Conservation (phyloP, 2,113 vertebrate species). For the Centropus bengalensis region DNA sequence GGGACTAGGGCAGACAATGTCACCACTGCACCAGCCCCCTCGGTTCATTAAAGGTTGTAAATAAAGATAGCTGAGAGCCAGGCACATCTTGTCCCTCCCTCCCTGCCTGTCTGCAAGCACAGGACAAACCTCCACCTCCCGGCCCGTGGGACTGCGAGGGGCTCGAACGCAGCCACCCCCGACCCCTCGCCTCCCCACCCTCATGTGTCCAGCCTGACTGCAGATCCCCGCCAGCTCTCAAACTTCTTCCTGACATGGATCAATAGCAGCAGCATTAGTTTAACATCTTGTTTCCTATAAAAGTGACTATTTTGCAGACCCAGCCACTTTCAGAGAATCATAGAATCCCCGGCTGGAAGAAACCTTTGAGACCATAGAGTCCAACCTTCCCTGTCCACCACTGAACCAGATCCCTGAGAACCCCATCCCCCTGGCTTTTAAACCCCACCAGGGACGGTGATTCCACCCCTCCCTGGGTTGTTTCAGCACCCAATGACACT, state of each 20-base stretch:
- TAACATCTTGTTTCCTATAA: not conserved
- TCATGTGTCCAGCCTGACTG: not conserved
- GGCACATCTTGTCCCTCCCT: not conserved
- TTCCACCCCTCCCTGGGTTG: no score
- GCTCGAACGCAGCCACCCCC: fast-evolving
- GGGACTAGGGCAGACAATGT: not conserved
- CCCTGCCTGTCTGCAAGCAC: not conserved
- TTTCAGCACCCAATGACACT: no score
- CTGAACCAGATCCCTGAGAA: no score
- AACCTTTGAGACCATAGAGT: no score
- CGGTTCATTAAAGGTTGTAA: not conserved
- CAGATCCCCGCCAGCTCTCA: not conserved
- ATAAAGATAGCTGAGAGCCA: not conserved
- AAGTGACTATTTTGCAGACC: not conserved
- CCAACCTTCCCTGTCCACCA: no score
- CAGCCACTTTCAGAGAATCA: no score
- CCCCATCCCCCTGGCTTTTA: no score
- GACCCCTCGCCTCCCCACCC: no score
- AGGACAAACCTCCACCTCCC: fast-evolving
- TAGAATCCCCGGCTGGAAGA: no score
- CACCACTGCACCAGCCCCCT: not conserved
- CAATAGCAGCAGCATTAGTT: not conserved
- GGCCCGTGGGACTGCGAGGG: no score
- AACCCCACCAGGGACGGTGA: no score
- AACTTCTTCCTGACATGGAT: not conserved